Percentiles rank a stretch among this genome's conserved stretches.
Evolutionary conservation across 2,797 vertebrate species (phyloP).

Genomic region (Helarctos malayanus): DNA sequence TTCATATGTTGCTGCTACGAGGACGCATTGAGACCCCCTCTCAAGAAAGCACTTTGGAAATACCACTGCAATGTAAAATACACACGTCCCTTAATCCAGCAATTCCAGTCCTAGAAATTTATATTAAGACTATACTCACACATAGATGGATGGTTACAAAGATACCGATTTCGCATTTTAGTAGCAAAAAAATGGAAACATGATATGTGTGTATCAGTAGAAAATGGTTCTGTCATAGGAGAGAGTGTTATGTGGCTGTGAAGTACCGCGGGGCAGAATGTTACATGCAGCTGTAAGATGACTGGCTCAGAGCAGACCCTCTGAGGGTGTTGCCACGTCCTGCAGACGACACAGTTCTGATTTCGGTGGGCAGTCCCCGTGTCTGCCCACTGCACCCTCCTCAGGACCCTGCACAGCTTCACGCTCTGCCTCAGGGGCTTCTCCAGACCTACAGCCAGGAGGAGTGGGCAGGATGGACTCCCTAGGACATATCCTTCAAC

Average conservation of each 20-base stretch:
- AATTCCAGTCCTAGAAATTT: not conserved
- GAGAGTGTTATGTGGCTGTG: accelerated
- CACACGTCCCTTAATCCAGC: not conserved
- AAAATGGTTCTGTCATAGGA: not conserved
- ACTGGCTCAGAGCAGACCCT: not conserved
- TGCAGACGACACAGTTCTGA: too few relatives aligned
- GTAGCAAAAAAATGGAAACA: not conserved
- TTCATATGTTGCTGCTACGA: not conserved
- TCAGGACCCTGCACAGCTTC: not conserved
- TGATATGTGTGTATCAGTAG: not conserved
- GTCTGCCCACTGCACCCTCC: not conserved
- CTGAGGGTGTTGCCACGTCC: accelerated
- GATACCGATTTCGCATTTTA: not conserved
- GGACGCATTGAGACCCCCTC: not conserved
- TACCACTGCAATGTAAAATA: not conserved
- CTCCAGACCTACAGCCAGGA: not conserved
- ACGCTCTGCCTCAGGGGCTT: not conserved
- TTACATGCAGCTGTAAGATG: accelerated
- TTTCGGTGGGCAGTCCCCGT: accelerated
- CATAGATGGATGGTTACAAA: not conserved
- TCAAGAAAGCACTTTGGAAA: not conserved
- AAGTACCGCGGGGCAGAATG: accelerated
- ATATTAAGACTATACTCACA: not conserved
- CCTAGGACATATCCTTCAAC: not conserved
- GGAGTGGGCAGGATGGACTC: not conserved